A percentile compares a stretch with the other conserved stretches of the same genome.
Evolutionary conservation across 2,888 invertebrate species (phyloP).

Genomic region (Brachypalpus laphriformis): DNA sequence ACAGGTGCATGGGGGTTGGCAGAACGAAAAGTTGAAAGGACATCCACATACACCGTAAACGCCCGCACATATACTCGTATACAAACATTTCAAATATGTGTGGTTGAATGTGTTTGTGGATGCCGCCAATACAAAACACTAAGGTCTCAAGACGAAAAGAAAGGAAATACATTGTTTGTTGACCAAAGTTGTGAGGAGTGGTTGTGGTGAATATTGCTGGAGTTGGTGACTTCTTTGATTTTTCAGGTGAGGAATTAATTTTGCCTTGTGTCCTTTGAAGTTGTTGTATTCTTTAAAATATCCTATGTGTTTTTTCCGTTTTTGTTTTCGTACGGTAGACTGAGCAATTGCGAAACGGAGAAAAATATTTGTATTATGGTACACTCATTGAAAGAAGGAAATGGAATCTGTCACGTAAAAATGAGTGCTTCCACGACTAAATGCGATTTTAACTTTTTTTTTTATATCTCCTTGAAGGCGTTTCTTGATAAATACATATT

Average conservation of each 20-base stretch:
- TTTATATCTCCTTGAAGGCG: background rate
- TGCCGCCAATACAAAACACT: background rate
- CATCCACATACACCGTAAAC: background rate
- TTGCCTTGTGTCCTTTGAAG: constrained; percentile 31
- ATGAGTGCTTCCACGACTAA: no score
- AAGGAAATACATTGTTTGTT: constrained; percentile 4
- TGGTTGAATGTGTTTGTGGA: background rate
- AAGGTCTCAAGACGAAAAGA: background rate
- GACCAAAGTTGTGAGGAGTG: background rate
- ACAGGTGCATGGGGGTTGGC: background rate
- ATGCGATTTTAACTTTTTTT: background rate
- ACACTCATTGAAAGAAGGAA: background rate
- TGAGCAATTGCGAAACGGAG: background rate
- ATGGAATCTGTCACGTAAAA: background rate
- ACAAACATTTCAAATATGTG: background rate
- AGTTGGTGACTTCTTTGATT: constrained; percentile 47
- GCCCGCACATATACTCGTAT: background rate
- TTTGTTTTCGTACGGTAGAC: background rate
- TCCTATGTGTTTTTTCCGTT: background rate
- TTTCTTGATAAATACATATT: background rate
- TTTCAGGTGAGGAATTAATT: constrained; percentile 54
- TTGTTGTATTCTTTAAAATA: constrained; percentile 10
- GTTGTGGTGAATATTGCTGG: constrained; percentile 8
- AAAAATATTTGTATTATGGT: background rate
- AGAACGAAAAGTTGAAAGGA: constrained; percentile 7